Conservation (phyloP, 2,797 vertebrate genomes). For the Cheirogaleus major region DNA sequence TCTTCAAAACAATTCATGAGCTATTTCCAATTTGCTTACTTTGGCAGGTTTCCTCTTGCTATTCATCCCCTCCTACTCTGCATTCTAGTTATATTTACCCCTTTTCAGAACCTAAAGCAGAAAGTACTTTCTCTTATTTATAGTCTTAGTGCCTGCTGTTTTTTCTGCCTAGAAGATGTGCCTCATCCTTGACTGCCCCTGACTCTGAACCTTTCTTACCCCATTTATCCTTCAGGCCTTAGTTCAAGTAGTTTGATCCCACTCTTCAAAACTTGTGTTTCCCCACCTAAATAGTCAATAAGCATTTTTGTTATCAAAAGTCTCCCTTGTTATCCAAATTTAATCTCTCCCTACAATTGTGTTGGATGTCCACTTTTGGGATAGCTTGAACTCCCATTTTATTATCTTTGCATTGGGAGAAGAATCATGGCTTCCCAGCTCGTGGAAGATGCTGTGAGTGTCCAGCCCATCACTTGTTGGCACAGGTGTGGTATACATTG, state of each 20-base stretch:
- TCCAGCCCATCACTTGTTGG: background rate
- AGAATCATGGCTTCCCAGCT: background rate
- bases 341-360: background rate
- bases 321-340: background rate
- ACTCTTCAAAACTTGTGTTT: background rate
- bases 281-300: background rate
- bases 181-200: background rate
- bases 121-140: background rate
- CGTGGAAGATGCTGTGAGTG: background rate
- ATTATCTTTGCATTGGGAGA: background rate
- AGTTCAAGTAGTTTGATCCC: background rate
- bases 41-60: background rate
- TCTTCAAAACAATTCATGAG: background rate
- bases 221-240: background rate
- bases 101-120: background rate
- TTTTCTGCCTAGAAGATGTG: background rate
- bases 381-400: background rate
- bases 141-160: background rate
- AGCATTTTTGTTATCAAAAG: background rate
- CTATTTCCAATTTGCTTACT: background rate
- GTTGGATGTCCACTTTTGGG: background rate
- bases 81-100: background rate
- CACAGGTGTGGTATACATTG: background rate
- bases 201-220: background rate
- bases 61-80: background rate